Conservation (phyloP, 2,797 vertebrate species). For the Crocodylus rhombifer region DNA sequence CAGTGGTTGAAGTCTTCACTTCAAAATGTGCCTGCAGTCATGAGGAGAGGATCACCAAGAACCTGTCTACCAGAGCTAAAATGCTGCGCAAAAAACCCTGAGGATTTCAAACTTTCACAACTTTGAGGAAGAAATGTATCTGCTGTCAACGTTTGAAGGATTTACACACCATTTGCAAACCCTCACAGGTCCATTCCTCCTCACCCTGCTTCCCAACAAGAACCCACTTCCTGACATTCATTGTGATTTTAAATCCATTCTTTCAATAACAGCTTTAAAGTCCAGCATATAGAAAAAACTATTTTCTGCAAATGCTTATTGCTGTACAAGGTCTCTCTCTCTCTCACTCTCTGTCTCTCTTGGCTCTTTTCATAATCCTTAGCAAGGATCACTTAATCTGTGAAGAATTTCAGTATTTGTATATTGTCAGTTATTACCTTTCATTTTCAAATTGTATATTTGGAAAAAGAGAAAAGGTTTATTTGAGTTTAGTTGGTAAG, state of each 20-base stretch:
- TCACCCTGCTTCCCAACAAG: constrained; percentile 15
- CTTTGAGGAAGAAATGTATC: constrained; percentile 70
- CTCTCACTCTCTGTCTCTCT: constrained; percentile 51
- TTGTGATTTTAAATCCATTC: constrained; percentile 23
- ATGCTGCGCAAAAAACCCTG: constrained; percentile 59
- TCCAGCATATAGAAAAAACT: constrained; percentile 33
- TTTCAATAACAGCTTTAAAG: constrained; percentile 52
- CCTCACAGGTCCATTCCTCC: not conserved
- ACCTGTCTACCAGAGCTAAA: constrained; percentile 80
- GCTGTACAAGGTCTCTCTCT: constrained; percentile 42
- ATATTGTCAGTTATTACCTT: constrained; percentile 60
- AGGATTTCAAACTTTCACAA: constrained; percentile 37
- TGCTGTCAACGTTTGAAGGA: constrained; percentile 83
- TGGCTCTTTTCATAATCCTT: constrained; percentile 75
- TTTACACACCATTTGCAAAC: constrained; percentile 84
- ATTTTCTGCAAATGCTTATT: constrained; percentile 63
- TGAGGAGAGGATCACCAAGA: constrained; percentile 73
- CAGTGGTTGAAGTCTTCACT: constrained; percentile 87
- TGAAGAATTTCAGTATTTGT: constrained; percentile 72
- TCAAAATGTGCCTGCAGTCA: constrained; percentile 84
- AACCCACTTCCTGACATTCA: not conserved
- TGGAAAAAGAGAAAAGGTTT: constrained; percentile 70
- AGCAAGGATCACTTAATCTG: constrained; percentile 79
- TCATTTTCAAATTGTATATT: constrained; percentile 74
- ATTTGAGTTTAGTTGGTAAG: constrained; percentile 50